phyloP scores from a whole-genome alignment of 2,888 invertebrate genomes.

The Drosophila borealis region DNA sequence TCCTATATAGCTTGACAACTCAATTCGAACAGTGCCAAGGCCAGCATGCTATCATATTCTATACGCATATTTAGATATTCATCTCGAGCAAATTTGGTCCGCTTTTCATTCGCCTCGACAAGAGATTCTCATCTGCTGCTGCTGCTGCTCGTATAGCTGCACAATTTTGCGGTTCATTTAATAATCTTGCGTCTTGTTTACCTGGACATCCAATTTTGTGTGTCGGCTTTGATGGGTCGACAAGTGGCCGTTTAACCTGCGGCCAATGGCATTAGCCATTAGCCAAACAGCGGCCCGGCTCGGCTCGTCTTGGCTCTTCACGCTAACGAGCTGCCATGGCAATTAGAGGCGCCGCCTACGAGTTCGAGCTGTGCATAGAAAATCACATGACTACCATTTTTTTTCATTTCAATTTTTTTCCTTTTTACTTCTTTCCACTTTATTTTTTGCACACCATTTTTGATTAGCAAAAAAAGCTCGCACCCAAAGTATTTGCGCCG shows the following conservation, averaged over 20 bases:
- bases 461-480: slow-evolving; percentile 55
- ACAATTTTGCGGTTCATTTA: slow-evolving; percentile 81
- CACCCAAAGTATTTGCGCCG: slow-evolving; percentile 47
- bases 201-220: slow-evolving; percentile 56
- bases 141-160: slow-evolving; percentile 55
- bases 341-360: slow-evolving; percentile 51
- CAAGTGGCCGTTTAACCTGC: slow-evolving; percentile 55
- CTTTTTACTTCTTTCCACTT: neutral
- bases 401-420: slow-evolving; percentile 10
- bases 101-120: neutral
- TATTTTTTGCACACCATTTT: slow-evolving; percentile 21
- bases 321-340: slow-evolving; percentile 76
- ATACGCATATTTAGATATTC: slow-evolving; percentile 60
- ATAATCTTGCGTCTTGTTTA: slow-evolving; percentile 75
- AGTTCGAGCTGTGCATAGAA: slow-evolving; percentile 34
- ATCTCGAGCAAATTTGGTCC: slow-evolving; percentile 33
- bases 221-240: slow-evolving; percentile 42
- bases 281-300: slow-evolving; percentile 26
- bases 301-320: slow-evolving; percentile 47
- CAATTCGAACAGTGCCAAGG: slow-evolving; percentile 37
- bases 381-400: slow-evolving; percentile 41
- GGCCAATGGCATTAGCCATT: slow-evolving; percentile 70
- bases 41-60: slow-evolving; percentile 27
- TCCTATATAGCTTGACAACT: slow-evolving; percentile 13
- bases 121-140: neutral